Evolutionary conservation across 2,888 invertebrate genomes (phyloP), one percentile per base, ranked within the genome.

Genomic region (Lasioglossum leucozonium): DNA sequence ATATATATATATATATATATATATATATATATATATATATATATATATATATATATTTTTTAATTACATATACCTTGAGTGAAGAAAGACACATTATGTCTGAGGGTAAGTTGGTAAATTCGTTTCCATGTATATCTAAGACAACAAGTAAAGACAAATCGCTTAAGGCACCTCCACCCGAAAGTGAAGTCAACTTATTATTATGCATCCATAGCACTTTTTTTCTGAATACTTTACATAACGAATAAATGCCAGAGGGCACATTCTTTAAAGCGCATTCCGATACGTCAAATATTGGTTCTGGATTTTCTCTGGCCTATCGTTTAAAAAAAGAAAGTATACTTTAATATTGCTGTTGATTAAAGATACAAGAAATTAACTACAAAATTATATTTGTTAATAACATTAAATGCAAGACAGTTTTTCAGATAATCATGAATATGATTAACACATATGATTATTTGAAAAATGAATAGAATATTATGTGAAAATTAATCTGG

Each of bases 211-310:
- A 96, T 88, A 98, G 94, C 84, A 95, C 95, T 93, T 97, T 97
- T 95, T 98, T 98, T 89, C 98, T 96, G 93, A 98, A 97, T 69
- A 98, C 98, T 95, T 97, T 97, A 94, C 98, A 98, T 82, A 98
- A 95, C 44, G 97, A 97, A 95, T 96, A 98, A 79, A 98, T 97
- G 85, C 98, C 98, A 84, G 97, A 95, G 62, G 98, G 98, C 78
- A 98, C 96, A 92, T 95, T 96, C 90, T 96, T 96, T 81, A 98
- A 95, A 93, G 97, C 96, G 95, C 98, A 98, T 88, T 97, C 97
- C 8, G 98, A 97, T 85, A 98, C 94, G 95, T 98, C 98, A 95
- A 98, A 98, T 84, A 97, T 96, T 79, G 97, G 97, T 94, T 98
- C 98, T 47, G 98, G 98, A 88, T 97, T 97, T 95, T 98, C 98